These are phyloP conservation scores for Linurgus olivaceus DNA, from an alignment of 2,797 vertebrate genomes.

Conservation along the genomic window DNA sequence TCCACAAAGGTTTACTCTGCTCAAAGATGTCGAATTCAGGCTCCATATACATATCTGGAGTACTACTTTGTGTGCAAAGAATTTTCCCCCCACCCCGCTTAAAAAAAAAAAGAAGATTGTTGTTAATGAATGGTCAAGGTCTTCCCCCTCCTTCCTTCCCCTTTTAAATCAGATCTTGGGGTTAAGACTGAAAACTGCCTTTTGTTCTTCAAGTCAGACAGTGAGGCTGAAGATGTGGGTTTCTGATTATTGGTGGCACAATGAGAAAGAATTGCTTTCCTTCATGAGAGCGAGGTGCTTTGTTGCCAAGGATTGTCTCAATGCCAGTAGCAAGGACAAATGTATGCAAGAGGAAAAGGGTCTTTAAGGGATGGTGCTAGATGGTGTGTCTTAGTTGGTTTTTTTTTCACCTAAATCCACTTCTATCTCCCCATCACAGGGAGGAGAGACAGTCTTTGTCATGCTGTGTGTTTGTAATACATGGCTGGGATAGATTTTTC, in stretches of 20 bases:
- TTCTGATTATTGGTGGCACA: slow-evolving; percentile 66
- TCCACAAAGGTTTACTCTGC: slow-evolving; percentile 55
- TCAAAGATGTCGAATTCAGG: slow-evolving; percentile 52
- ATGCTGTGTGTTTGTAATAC: not conserved
- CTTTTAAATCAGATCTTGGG: slow-evolving; percentile 68
- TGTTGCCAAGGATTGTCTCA: slow-evolving; percentile 46
- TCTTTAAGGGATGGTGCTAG: slow-evolving; percentile 24
- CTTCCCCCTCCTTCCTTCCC: slow-evolving; percentile 22
- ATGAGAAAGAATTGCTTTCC: slow-evolving; percentile 56
- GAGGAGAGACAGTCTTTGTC: slow-evolving; percentile 8
- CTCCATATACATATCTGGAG: slow-evolving; percentile 58
- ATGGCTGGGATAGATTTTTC: not conserved
- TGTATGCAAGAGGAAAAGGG: slow-evolving; percentile 38
- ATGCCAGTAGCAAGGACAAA: slow-evolving; percentile 40
- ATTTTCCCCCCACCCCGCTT: not conserved
- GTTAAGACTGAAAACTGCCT: slow-evolving; percentile 71
- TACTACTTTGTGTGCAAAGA: slow-evolving; percentile 13
- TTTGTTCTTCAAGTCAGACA: slow-evolving; percentile 66
- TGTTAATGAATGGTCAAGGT: slow-evolving; percentile 70
- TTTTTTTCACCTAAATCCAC: not conserved
- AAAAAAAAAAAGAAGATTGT: slow-evolving; percentile 1
- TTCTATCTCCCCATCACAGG: not conserved
- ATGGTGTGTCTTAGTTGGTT: not conserved
- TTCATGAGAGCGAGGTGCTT: slow-evolving; percentile 43
- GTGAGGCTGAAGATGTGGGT: slow-evolving; percentile 59